Percentiles rank a stretch among this genome's conserved stretches.
Evolutionary conservation across 1,140 invertebrate species (phyloP).

Genomic region (Listronotus oregonensis): DNA sequence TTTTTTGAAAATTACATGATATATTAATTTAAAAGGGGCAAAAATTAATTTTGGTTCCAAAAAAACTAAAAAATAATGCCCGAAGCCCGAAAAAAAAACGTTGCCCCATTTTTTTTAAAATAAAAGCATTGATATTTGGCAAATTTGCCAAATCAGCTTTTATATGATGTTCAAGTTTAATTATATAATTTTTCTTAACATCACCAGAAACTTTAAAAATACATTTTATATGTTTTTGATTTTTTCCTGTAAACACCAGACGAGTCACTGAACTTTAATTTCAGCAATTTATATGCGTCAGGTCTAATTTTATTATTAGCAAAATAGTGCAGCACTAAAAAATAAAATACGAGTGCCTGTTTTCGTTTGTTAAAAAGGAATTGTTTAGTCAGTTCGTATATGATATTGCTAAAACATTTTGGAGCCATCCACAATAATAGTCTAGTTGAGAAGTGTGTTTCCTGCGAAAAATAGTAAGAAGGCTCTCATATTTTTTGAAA

Average conservation of each 20-base stretch:
- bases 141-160: conserved; percentile 15
- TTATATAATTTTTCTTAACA: conserved; percentile 6
- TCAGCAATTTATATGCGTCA: not conserved
- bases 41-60: too few relatives aligned
- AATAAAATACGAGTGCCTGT: not conserved
- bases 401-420: too few relatives aligned
- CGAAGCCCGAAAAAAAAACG: not conserved
- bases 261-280: conserved; percentile 11
- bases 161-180: conserved; percentile 17
- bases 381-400: too few relatives aligned
- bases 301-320: not conserved
- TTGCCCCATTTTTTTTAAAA: conserved; percentile 8
- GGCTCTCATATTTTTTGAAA: too few relatives aligned
- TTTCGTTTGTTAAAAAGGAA: too few relatives aligned
- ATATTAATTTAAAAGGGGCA: too few relatives aligned
- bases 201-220: conserved; percentile 6
- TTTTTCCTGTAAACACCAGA: conserved; percentile 5
- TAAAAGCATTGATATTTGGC: conserved; percentile 13
- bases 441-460: too few relatives aligned
- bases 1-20: too few relatives aligned
- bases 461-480: too few relatives aligned
- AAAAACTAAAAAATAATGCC: too few relatives aligned
- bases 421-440: too few relatives aligned
- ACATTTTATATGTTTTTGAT: conserved; percentile 8
- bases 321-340: not conserved